Base-by-base conservation (phyloP, 2,113 vertebrate genomes). In the Paramisgurnus dabryanus region DNA sequence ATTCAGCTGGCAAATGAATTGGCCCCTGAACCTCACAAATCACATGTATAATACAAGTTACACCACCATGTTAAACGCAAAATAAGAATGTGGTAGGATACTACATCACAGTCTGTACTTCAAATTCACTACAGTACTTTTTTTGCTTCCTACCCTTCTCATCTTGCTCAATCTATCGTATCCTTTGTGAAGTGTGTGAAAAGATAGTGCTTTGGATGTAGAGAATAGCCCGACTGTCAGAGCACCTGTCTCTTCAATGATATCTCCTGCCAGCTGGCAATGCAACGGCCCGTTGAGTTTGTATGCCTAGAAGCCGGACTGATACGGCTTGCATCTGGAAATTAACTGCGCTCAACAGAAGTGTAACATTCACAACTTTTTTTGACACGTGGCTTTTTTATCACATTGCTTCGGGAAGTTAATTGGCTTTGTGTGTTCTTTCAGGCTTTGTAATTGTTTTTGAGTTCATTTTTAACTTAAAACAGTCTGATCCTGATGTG, bases 281-380 rank as follows among this genome's bases (percentile, higher is more conserved):
- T 57, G 61, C 61, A 82, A 80, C 49, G 78, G 78, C 77, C 78
- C 39, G 50, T 67, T 77, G 69, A 84, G 45, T 82, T 63, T 61
- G 22, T 55, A 68, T 64, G 75, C 47, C 67, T 72, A 45, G 53
- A 47, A 67, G 61, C 22, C 11, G 39, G 5, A 7, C 61, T 68
- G 60, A 80, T 73, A 75, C 53, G 67, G 49, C 65, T 80, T 53
- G 66, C 80, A 86, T 86, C 82, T 86, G 82, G 72, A 82, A 67
- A 47, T 63, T 34, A 79, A 79, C 58, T 61, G 80, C 76, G 61
- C 17, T 55, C 65, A 49, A 79, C 60, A 76, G 17, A n/a, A 53
- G 41, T 22, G 49, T 76, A 71, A 66, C 65, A 68, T 76, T 15
- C 64, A 67, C 47, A 49, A 50, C 12, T 49, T 68, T 60, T 55